Evolutionary conservation across 2,113 vertebrate genomes (phyloP).

Genomic region (Buteo buteo): DNA sequence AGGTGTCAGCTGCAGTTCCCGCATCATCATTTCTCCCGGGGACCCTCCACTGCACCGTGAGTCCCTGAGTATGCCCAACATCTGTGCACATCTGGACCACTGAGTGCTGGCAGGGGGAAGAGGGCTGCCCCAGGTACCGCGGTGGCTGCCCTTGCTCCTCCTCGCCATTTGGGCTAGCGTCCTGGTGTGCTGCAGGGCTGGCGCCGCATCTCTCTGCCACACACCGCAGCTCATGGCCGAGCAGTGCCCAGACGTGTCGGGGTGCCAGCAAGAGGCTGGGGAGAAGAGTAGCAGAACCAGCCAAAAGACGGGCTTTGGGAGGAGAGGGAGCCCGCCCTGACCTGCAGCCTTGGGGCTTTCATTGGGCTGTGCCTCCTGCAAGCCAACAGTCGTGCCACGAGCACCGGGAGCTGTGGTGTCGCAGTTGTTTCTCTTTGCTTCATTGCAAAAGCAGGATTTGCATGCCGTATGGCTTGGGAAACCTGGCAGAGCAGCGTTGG

Average conservation of each 20-base stretch:
- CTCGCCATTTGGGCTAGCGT: background rate
- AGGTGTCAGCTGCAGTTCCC: background rate
- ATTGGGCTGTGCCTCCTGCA: background rate
- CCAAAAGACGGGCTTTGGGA: background rate
- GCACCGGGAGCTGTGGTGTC: accelerated
- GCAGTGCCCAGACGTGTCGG: accelerated
- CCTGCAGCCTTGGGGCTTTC: background rate
- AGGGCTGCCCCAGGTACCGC: accelerated
- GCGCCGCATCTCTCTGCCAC: background rate
- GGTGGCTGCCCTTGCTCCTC: background rate
- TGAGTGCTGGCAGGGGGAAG: too few relatives aligned
- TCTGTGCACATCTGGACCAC: background rate
- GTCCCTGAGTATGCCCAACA: background rate
- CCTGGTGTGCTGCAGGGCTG: background rate
- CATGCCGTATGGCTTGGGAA: background rate
- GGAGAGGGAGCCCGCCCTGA: background rate
- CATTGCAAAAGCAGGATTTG: background rate
- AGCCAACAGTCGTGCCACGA: background rate
- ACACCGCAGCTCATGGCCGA: accelerated
- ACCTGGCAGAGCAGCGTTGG: background rate
- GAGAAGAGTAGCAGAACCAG: background rate
- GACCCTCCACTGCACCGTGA: background rate
- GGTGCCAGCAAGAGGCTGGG: accelerated
- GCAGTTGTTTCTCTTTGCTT: accelerated
- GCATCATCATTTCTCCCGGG: accelerated